Evolutionary conservation across 2,113 vertebrate species (phyloP), one percentile per base, ranked within the genome.

Genomic region (Aspidoscelis tigris): DNA sequence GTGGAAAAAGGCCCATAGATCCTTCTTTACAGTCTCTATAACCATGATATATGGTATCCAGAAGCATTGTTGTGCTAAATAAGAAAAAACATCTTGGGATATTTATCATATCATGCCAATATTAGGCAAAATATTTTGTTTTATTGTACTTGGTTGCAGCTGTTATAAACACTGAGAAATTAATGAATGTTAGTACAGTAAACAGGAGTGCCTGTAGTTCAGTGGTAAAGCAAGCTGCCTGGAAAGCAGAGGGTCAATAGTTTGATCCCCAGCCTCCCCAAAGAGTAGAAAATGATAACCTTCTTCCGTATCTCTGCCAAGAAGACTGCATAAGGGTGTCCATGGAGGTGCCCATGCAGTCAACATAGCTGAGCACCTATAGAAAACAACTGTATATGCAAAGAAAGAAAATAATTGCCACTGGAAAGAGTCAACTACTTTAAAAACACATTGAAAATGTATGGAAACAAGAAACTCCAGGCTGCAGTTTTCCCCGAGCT

Each of bases 41-140:
- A 86, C 65, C 58, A 83, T 89, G 87, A 83, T 87, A 84, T 74
- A 33, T 87, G 73, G 85, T 91, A 88, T 92, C 79, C 86, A 89
- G 83, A 92, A 89, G 91, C 88, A 94, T 90, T 88, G 88, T 9
- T 50, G 47, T 50, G 47, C 5, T 50, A 50, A 50, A 50, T 50
- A 9, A 70, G 73, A 71, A 33, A 33, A 89, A 89, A 91, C 87
- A 80, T 86, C 47, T 78, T 41, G 80, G 44, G 61, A 71, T 3
- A 11, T 11, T 85, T 92, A 77, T 83, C 64, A 66, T 84, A 73
- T 18, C 92, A 76, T 77, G 39, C 55, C 78, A 85, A 66, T 18
- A 83, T 90, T 90, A 84, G 50, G 83, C 74, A 70, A 87, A 82
- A 11, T 20, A 8, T 66, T 21, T 68, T 68, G 10, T 22, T 83